phyloP scores from a whole-genome alignment of 2,888 invertebrate genomes.

The Clostera curtula region DNA sequence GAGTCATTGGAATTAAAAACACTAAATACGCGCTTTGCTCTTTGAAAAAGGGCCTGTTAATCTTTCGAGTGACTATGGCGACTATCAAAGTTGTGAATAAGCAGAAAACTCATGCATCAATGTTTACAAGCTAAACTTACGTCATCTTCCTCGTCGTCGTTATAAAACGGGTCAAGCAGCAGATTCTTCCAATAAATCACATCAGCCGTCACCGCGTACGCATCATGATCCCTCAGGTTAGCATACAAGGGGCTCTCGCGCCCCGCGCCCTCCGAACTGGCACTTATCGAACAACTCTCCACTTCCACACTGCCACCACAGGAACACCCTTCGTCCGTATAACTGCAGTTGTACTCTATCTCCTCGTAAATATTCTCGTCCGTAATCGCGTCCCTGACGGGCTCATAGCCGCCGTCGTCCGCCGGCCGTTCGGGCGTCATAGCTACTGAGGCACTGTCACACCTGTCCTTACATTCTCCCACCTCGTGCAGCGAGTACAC shows the following conservation, averaged over 20 bases:
- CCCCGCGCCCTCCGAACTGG: slow-evolving; percentile 56
- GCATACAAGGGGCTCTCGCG: slow-evolving; percentile 65
- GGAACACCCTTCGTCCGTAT: slow-evolving; percentile 63
- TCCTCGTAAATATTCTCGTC: slow-evolving; percentile 71
- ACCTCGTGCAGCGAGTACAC: slow-evolving; percentile 62
- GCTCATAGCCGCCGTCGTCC: slow-evolving; percentile 68
- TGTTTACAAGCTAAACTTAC: slow-evolving; percentile 35
- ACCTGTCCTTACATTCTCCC: slow-evolving; percentile 57
- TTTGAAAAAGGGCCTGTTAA: too few species aligned
- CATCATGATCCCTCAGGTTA: slow-evolving; percentile 62
- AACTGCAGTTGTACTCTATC: slow-evolving; percentile 57
- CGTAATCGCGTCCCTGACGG: slow-evolving; percentile 57
- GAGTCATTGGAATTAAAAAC: too few species aligned
- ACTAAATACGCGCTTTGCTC: too few species aligned
- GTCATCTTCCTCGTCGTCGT: slow-evolving; percentile 74
- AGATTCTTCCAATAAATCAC: slow-evolving; percentile 72
- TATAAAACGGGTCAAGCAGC: slow-evolving; percentile 63
- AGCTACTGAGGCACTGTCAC: slow-evolving; percentile 44
- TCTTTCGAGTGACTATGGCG: too few species aligned
- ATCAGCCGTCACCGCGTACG: slow-evolving; percentile 64
- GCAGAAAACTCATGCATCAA: slow-evolving; percentile 5
- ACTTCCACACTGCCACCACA: slow-evolving; percentile 66
- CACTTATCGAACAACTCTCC: slow-evolving; percentile 63
- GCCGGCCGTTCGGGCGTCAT: slow-evolving; percentile 63
- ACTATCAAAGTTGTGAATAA: too few species aligned